Evolutionary conservation across 2,113 vertebrate species (phyloP).

Genomic region (Neogale vison): DNA sequence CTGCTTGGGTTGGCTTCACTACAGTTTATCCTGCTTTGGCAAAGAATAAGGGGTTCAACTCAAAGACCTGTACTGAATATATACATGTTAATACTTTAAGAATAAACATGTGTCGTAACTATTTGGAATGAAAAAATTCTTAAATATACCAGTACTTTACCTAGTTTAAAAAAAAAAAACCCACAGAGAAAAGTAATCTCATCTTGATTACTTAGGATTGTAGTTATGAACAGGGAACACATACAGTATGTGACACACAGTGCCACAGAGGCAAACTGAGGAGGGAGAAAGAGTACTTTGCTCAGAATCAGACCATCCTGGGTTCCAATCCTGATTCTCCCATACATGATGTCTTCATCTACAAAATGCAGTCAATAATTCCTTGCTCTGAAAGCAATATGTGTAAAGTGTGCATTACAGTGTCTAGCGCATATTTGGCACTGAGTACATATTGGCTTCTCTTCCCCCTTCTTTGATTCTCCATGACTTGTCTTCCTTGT

Average conservation of each 20-base stretch:
- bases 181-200: neutral
- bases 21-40: neutral
- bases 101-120: neutral
- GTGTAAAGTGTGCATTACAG: no score
- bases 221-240: neutral
- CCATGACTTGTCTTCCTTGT: neutral
- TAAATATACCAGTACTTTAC: neutral
- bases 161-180: neutral
- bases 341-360: neutral
- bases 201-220: neutral
- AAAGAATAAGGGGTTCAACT: neutral
- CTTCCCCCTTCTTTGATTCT: neutral
- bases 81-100: neutral
- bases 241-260: neutral
- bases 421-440: neutral
- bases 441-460: neutral
- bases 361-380: neutral
- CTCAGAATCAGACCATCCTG: neutral
- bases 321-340: neutral
- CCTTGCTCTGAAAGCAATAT: neutral
- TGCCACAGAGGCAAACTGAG: neutral
- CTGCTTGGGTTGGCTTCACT: neutral
- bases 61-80: neutral
- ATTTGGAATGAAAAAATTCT: neutral
- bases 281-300: neutral